Evolutionary conservation across 2,113 vertebrate genomes (phyloP), one percentile per base, ranked within the genome.

Genomic region (Anolis carolinensis): DNA sequence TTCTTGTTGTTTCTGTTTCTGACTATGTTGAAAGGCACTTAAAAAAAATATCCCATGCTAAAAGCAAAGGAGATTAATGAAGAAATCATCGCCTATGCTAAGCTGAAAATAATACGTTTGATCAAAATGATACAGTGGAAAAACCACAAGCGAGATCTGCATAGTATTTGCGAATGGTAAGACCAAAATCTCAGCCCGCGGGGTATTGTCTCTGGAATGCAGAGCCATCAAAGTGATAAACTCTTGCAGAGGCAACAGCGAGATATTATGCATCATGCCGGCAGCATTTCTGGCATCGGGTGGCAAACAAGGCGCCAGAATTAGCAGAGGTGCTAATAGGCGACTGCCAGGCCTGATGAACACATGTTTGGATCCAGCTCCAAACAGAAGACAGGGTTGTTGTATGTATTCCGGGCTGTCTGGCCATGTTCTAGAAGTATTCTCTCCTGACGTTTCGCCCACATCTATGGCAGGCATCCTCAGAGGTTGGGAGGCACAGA

Each of bases 111-210:
- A 44, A 1, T 36, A 21, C 20, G 0, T 0, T 44, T 44, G 39
- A 44, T 0, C 62, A 0, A 0, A 81, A 48, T 3, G 68, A 4
- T 0, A 25, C 3, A 21, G 5, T 48, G 1, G 4, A 23, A 39
- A 39, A 87, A 90, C 59, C 7, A 87, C 25, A 7, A 16, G 67
- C 3, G 8, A 14, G 2, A n/a, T 10, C 82, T 39, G 21, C 32
- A n/a, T 72, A 34, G 81, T 62, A 73, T 78, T 80, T 59, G 16
- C 13, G 78, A 68, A 62, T 3, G 10, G 25, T 6, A 27, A 23
- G 74, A 23, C 82, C 76, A 62, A 3, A 62, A 27, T 27, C 14
- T 80, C 67, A 81, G 23, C 39, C 14, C 14, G 20, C 48, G 16
- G 1, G 9, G 9, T 63, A 67, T 13, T 2, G 0, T 36, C n/a